Percentiles rank a stretch among this genome's conserved stretches.
These are phyloP conservation scores for Nebria brevicollis DNA, from an alignment of 2,888 invertebrate genomes.

Conservation along the genomic window DNA sequence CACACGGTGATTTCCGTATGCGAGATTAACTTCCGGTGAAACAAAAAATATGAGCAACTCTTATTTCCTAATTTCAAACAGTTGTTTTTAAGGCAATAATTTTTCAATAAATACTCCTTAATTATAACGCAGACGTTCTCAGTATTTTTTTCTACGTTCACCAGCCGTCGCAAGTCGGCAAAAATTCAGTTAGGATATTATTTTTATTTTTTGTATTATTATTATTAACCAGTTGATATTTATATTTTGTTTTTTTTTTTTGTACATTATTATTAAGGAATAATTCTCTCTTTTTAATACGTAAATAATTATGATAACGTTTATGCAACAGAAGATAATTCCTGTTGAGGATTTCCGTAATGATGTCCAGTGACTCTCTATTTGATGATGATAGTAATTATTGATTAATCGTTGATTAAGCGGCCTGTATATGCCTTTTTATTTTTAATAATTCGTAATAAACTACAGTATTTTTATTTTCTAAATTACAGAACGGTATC, in stretches of 20 bases:
- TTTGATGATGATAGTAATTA: not conserved
- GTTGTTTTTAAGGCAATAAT: slow-evolving; percentile 20
- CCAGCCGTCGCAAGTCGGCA: slow-evolving; percentile 45
- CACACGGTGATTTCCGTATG: not conserved
- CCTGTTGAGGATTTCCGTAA: not conserved
- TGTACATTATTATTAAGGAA: slow-evolving; percentile 38
- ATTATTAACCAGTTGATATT: slow-evolving; percentile 45
- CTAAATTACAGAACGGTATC: not conserved
- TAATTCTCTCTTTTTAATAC: slow-evolving; percentile 8
- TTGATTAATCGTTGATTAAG: not conserved
- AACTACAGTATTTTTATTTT: not conserved
- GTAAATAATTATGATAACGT: not conserved
- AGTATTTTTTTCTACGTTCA: slow-evolving; percentile 45
- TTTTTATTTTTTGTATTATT: slow-evolving; percentile 40
- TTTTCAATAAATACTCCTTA: slow-evolving; percentile 34
- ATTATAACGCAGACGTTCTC: slow-evolving; percentile 19
- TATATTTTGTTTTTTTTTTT: slow-evolving; percentile 32
- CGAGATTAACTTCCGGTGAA: not conserved
- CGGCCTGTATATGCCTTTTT: slow-evolving; percentile 1
- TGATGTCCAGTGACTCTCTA: not conserved
- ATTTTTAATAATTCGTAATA: not conserved
- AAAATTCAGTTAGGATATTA: slow-evolving; percentile 28
- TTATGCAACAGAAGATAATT: not conserved
- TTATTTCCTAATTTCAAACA: not conserved
- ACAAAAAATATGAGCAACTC: not conserved